Evolutionary conservation across 1,140 invertebrate genomes (phyloP), one percentile per base, ranked within the genome.

Genomic region (Zaprionus davidi): DNA sequence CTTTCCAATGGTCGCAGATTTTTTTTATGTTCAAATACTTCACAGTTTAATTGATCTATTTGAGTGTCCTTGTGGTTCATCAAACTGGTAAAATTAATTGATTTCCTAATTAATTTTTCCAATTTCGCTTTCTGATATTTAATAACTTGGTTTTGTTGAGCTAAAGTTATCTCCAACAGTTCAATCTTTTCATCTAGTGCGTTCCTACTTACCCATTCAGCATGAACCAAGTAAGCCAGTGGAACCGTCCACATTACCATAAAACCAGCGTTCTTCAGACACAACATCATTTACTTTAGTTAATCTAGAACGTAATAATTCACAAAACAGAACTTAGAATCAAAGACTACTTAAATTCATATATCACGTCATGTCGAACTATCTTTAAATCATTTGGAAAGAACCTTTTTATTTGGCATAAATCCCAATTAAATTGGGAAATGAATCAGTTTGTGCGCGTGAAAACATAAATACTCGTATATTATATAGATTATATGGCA

Each of bases 171-270:
- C 41, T 46, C n/a, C 41, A 46, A 3, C 7, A 17, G 5, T 17
- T 46, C 6, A 46, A 46, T 17, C 41, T n/a, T 17, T 17, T 46
- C n/a, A 46, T 17, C 41, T 46, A 17, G 41, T 17, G 2, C n/a
- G 7, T 17, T n/a, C n/a, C 15, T 46, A 46, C 41, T 17, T 46
- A 46, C 41, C 41, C n/a, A 7, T 5, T 17, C 41, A 7, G 41
- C 41, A 46, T 46, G n/a, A 46, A 46, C n/a, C 41, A 46, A 46
- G 17, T 46, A 46, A 46, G n/a, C 41, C 41, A 46, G n/a, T 17
- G 17, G 41, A 46, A 46, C 6, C 7, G 41, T 17, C n/a, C n/a
- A 46, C n/a, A 46, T 46, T 1, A 46, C 6, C n/a, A 46, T n/a
- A 17, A 7, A 6, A 17, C 6, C 6, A 17, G 41, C 7, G n/a